Percentiles rank a stretch among this genome's conserved stretches.
phyloP scores from a whole-genome alignment of 2,113 vertebrate genomes.

The Poeciliopsis retropinna region DNA sequence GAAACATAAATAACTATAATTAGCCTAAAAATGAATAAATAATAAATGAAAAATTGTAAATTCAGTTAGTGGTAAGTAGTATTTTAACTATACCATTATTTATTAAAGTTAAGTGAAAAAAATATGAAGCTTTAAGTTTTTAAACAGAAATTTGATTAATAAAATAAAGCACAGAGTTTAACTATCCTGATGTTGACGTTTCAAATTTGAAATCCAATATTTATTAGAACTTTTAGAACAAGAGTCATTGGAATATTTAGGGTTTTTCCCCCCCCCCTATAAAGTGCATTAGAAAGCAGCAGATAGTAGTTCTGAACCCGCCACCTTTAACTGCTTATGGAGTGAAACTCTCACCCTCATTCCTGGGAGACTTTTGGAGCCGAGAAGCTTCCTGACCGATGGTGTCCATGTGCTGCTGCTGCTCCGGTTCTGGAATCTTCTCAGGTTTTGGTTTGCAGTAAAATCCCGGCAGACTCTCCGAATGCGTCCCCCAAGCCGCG shows the following conservation, averaged over 20 bases:
- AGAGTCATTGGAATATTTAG: too few species aligned
- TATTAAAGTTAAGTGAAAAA: background rate
- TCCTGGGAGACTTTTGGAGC: slow-evolving; percentile 9
- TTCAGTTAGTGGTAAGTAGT: background rate
- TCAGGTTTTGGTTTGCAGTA: slow-evolving; percentile 60
- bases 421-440: background rate
- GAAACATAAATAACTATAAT: too few species aligned
- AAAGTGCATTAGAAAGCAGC: too few species aligned
- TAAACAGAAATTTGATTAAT: too few species aligned
- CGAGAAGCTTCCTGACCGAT: background rate
- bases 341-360: slow-evolving; percentile 39
- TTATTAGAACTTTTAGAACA: too few species aligned
- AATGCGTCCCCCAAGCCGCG: slow-evolving; percentile 66
- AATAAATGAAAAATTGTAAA: background rate
- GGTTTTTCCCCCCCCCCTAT: too few species aligned
- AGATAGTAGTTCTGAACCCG: too few species aligned
- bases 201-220: too few species aligned
- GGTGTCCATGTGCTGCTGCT: slow-evolving; percentile 15
- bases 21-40: background rate
- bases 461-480: slow-evolving; percentile 79
- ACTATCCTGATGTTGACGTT: too few species aligned
- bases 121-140: too few species aligned
- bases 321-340: background rate
- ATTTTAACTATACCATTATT: background rate
- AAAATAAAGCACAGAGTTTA: too few species aligned